These are phyloP conservation scores for Andricus grossulariae DNA, from an alignment of 1,140 invertebrate species.

Conservation along the genomic window DNA sequence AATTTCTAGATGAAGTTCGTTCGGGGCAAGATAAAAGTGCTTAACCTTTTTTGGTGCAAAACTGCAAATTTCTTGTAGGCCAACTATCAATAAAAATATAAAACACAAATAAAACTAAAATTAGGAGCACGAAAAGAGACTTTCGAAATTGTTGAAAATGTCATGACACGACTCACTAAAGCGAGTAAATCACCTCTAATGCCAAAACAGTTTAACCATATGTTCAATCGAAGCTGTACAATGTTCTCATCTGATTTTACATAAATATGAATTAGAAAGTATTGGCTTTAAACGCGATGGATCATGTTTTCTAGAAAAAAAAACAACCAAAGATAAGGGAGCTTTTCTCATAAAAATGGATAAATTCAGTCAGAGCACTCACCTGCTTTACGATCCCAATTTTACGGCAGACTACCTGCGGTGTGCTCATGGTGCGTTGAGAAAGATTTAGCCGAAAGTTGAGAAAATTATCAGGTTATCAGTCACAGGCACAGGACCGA, in stretches of 20 bases:
- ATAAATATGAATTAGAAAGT: constrained; percentile 18
- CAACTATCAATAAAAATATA: constrained; percentile 35
- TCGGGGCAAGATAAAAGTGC: background rate
- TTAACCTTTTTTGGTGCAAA: background rate
- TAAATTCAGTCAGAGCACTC: constrained; percentile 50
- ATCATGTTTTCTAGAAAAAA: constrained; percentile 11
- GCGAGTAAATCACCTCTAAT: background rate
- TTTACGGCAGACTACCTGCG: constrained; percentile 69
- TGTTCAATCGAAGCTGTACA: background rate
- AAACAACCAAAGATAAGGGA: background rate
- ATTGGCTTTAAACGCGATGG: background rate
- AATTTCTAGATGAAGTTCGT: background rate
- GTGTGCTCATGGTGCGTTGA: constrained; percentile 72
- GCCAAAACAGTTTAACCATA: constrained; percentile 20
- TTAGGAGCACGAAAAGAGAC: background rate
- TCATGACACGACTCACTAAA: background rate
- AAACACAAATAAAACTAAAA: background rate
- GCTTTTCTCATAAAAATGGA: background rate
- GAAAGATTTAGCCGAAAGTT: constrained; percentile 33
- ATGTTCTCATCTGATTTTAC: background rate
- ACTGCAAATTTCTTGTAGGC: background rate
- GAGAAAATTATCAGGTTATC: constrained; percentile 11
- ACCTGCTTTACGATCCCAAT: constrained; percentile 79
- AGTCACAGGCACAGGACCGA: constrained; percentile 3
- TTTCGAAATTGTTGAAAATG: background rate